These are phyloP conservation scores for Drosophila sproati DNA, from an alignment of 1,140 invertebrate species.

Conservation along the genomic window DNA sequence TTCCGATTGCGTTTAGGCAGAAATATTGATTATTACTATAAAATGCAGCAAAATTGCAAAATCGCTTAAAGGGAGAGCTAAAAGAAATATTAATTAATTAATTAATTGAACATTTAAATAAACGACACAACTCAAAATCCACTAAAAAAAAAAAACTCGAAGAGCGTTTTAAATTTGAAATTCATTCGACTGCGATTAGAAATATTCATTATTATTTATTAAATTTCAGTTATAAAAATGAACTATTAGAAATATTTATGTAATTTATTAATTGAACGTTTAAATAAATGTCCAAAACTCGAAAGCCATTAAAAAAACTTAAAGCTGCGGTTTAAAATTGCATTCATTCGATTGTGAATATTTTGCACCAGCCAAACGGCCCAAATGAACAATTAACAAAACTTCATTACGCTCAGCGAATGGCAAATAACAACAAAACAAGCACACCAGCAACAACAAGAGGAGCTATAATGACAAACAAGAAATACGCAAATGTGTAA, in stretches of 20 bases:
- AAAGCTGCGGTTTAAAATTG: no score
- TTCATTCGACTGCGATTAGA: neutral
- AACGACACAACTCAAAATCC: neutral
- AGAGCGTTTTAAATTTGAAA: conserved; percentile 3
- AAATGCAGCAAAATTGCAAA: no score
- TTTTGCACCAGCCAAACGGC: neutral
- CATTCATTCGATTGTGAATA: no score
- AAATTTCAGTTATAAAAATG: no score
- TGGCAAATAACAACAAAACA: conserved; percentile 37
- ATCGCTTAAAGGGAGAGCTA: no score
- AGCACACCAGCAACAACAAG: conserved; percentile 43
- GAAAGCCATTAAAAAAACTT: no score
- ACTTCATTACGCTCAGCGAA: conserved; percentile 26
- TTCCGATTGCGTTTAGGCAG: neutral
- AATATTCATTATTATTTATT: no score
- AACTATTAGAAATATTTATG: neutral
- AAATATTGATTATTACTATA: no score
- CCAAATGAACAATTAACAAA: conserved; percentile 36
- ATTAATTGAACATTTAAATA: conserved; percentile 64
- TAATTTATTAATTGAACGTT: neutral
- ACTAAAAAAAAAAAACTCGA: neutral
- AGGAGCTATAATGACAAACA: conserved; percentile 6
- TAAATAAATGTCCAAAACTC: no score
- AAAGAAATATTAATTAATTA: no score
- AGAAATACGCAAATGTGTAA: conserved; percentile 71